Percentiles rank a stretch among this genome's conserved stretches.
phyloP scores from a whole-genome alignment of 2,888 invertebrate genomes.

The Eulithis prunata region DNA sequence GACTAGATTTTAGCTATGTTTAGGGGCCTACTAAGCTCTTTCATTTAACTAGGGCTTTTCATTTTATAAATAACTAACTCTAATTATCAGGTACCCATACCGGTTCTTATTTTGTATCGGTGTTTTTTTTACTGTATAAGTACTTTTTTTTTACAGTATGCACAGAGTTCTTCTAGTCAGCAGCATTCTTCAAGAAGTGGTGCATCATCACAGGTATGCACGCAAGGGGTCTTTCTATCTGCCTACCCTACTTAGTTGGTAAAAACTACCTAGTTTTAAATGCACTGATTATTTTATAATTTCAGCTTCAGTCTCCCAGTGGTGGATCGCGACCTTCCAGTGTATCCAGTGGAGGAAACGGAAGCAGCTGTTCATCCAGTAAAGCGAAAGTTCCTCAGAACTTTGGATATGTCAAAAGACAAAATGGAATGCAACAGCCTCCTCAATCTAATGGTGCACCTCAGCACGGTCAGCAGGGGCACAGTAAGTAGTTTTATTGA shows the following conservation, averaged over 20 bases:
- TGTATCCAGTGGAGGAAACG: slow-evolving; percentile 81
- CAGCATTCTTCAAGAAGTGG: slow-evolving; percentile 69
- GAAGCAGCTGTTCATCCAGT: slow-evolving; percentile 80
- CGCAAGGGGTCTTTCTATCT: background rate
- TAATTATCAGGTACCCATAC: no score
- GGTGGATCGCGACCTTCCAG: slow-evolving; percentile 77
- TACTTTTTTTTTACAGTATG: slow-evolving; percentile 61
- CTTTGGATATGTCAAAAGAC: slow-evolving; percentile 93
- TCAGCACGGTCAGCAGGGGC: slow-evolving; percentile 69
- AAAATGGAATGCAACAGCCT: slow-evolving; percentile 85
- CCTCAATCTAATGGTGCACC: slow-evolving; percentile 68
- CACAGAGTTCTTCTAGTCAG: slow-evolving; percentile 67
- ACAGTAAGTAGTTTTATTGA: slow-evolving; percentile 42
- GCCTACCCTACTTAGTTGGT: no score
- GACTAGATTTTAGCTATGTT: no score
- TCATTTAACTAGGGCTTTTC: no score
- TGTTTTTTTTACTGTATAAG: no score
- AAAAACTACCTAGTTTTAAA: background rate
- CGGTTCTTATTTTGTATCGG: no score
- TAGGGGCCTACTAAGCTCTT: no score
- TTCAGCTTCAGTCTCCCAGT: slow-evolving; percentile 81
- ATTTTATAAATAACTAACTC: no score
- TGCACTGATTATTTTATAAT: slow-evolving; percentile 13
- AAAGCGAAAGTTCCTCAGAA: slow-evolving; percentile 92
- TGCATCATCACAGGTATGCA: slow-evolving; percentile 63